These are phyloP conservation scores for Pygocentrus nattereri DNA, from an alignment of 2,797 vertebrate species.

Conservation along the genomic window DNA sequence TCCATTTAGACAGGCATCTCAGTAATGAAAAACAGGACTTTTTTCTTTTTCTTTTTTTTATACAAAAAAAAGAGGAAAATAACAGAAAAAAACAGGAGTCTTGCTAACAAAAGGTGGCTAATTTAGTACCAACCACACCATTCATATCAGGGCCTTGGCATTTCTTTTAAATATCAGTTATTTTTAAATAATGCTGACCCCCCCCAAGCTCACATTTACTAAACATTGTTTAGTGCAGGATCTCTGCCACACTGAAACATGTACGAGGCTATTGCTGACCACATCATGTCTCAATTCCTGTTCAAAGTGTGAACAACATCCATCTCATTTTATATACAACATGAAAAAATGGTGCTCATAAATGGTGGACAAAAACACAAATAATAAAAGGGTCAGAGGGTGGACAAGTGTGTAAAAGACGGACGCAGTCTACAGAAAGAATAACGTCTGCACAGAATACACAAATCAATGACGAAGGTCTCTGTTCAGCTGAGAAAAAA, in stretches of 20 bases:
- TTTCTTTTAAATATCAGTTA: slow-evolving; percentile 68
- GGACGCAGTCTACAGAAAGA: slow-evolving; percentile 32
- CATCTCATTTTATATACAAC: slow-evolving; percentile 64
- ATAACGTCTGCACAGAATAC: slow-evolving; percentile 52
- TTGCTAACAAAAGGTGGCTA: slow-evolving; percentile 69
- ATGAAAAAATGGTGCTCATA: slow-evolving; percentile 59
- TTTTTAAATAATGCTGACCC: slow-evolving; percentile 51
- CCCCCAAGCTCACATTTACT: slow-evolving; percentile 19
- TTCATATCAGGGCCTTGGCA: slow-evolving; percentile 69
- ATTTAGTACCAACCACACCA: slow-evolving; percentile 67
- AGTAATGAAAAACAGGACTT: slow-evolving; percentile 22
- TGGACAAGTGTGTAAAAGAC: slow-evolving; percentile 46
- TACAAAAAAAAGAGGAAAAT: slow-evolving; percentile 31
- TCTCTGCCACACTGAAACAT: slow-evolving; percentile 18
- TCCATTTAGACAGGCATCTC: slow-evolving; percentile 26
- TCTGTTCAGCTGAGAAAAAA: slow-evolving; percentile 65
- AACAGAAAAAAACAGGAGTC: slow-evolving; percentile 53
- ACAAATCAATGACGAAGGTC: slow-evolving; percentile 68
- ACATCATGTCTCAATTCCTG: slow-evolving; percentile 56
- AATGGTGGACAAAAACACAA: slow-evolving; percentile 59
- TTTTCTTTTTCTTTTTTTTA: slow-evolving; percentile 22
- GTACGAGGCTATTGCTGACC: slow-evolving; percentile 39
- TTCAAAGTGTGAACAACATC: slow-evolving; percentile 71
- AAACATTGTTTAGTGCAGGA: slow-evolving; percentile 47
- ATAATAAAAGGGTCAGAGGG: slow-evolving; percentile 55